These are phyloP conservation scores for Phymatocera aterrima DNA, from an alignment of 2,888 invertebrate species.

Conservation along the genomic window DNA sequence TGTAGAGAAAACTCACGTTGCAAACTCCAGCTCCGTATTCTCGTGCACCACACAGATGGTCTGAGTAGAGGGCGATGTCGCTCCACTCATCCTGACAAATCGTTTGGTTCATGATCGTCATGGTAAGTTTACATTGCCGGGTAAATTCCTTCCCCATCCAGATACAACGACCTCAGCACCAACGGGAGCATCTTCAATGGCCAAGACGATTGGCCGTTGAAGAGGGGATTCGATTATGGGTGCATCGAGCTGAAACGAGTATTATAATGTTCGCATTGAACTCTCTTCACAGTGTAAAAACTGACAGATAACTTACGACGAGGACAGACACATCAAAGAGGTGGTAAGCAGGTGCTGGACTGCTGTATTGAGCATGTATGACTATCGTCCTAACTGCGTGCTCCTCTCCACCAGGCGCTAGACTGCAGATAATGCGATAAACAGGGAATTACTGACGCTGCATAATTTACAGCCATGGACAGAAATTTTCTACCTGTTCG, in stretches of 20 bases:
- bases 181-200: conserved; percentile 2
- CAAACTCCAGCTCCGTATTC: conserved; percentile 20
- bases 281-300: not conserved
- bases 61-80: not conserved
- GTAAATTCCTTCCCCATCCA: conserved; percentile 35
- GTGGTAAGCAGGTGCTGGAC: conserved; percentile 12
- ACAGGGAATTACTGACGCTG: not conserved
- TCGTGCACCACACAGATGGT: conserved; percentile 19
- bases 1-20: conserved; percentile 18
- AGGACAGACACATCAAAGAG: conserved; percentile 20
- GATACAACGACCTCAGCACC: conserved; percentile 18
- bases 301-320: conserved; percentile 14
- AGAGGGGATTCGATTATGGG: conserved; percentile 14
- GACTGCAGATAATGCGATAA: not conserved
- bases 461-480: not conserved
- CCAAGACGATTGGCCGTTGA: conserved; percentile 3
- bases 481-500: conserved; percentile 42
- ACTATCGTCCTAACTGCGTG: not conserved
- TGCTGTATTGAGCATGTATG: conserved; percentile 11
- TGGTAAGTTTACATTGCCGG: conserved; percentile 39
- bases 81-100: conserved; percentile 35
- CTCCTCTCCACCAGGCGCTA: not conserved
- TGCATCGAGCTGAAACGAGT: conserved; percentile 11
- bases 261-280: not conserved
- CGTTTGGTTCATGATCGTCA: conserved; percentile 39